These are phyloP conservation scores for Oceanodroma leucorhoa DNA, from an alignment of 2,797 vertebrate genomes.

Conservation along the genomic window DNA sequence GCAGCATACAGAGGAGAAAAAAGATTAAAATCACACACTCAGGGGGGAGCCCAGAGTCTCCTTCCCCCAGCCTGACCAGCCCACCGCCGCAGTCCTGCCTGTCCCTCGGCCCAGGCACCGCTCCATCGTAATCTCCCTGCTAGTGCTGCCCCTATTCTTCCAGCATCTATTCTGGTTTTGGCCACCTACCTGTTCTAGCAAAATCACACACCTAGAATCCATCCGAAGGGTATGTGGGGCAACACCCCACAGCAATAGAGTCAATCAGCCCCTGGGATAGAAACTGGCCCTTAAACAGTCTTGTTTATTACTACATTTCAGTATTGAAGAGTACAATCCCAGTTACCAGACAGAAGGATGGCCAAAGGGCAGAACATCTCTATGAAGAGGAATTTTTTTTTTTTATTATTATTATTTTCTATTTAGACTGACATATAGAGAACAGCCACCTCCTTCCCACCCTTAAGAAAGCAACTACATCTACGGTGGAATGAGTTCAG, in stretches of 20 bases:
- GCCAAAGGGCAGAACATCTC: neutral
- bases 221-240: neutral
- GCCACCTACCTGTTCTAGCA: neutral
- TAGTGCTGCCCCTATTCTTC: neutral
- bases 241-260: accelerated
- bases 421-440: neutral
- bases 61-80: neutral
- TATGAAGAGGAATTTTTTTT: neutral
- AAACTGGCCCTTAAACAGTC: neutral
- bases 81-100: accelerated
- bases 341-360: neutral
- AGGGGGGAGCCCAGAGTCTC: neutral
- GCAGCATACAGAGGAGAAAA: neutral
- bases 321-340: neutral
- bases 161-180: neutral
- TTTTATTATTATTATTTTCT: neutral
- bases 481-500: neutral
- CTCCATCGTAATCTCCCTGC: neutral
- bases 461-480: neutral
- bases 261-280: neutral
- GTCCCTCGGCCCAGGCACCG: accelerated
- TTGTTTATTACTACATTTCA: neutral
- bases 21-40: neutral
- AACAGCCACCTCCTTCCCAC: neutral
- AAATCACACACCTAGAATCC: neutral